These are phyloP conservation scores for Misgurnus mizolepis DNA, from an alignment of 2,113 vertebrate species.

Conservation along the genomic window DNA sequence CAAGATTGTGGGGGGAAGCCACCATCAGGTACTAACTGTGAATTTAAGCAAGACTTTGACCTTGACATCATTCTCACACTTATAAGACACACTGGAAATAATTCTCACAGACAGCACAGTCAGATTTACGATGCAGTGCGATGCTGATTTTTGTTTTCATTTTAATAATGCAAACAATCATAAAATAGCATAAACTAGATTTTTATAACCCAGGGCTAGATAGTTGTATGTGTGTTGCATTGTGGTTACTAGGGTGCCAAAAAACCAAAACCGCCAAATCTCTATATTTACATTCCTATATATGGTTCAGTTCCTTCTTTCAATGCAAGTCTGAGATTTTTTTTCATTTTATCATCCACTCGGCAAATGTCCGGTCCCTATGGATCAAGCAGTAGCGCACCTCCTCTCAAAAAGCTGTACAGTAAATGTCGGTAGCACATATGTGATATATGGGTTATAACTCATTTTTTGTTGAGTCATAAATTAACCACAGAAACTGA, in stretches of 20 bases:
- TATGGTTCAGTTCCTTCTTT: too few relatives aligned
- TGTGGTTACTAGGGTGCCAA: not conserved
- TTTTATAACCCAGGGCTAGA: not conserved
- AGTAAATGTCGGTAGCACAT: too few relatives aligned
- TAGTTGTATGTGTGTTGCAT: not conserved
- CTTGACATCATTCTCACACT: slow-evolving; percentile 16
- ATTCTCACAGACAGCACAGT: not conserved
- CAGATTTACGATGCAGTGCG: not conserved
- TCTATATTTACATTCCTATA: too few relatives aligned
- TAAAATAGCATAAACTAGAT: not conserved
- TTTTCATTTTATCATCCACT: too few relatives aligned
- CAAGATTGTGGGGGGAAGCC: slow-evolving; percentile 19
- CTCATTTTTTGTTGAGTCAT: too few relatives aligned
- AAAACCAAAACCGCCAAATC: not conserved
- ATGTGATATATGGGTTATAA: too few relatives aligned
- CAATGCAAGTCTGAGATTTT: too few relatives aligned
- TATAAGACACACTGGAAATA: slow-evolving; percentile 3
- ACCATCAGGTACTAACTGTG: slow-evolving; percentile 56
- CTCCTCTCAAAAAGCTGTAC: too few relatives aligned
- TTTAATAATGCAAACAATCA: not conserved
- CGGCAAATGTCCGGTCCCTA: too few relatives aligned
- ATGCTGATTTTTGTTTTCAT: not conserved
- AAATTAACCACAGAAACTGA: too few relatives aligned
- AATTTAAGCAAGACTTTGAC: slow-evolving; percentile 39
- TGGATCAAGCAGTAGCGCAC: too few relatives aligned